Evolutionary conservation across 2,113 vertebrate genomes (phyloP).

Genomic region (Formicarius rufipectus): DNA sequence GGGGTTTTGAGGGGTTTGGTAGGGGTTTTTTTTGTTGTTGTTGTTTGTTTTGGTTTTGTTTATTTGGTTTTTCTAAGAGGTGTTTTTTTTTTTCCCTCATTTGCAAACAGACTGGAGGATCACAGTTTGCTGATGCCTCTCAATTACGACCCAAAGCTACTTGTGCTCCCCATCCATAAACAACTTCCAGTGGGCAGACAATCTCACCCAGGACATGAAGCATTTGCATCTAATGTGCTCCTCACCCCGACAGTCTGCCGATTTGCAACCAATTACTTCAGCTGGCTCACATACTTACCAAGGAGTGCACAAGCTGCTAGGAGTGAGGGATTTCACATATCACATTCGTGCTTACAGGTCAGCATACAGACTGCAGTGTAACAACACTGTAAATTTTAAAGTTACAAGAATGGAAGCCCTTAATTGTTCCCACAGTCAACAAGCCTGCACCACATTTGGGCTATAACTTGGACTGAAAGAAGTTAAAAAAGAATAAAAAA

Average conservation of each 20-base stretch:
- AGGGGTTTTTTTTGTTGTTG: neutral
- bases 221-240: neutral
- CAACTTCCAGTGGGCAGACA: neutral
- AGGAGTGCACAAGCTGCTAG: neutral
- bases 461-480: neutral
- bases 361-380: neutral
- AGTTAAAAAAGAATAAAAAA: rapidly evolving
- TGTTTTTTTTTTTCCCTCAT: neutral
- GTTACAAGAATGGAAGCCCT: neutral
- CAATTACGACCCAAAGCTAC: neutral
- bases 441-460: neutral
- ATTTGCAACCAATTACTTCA: neutral
- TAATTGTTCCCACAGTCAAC: neutral
- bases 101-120: neutral
- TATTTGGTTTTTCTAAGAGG: neutral
- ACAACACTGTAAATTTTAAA: neutral
- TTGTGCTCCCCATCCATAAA: neutral
- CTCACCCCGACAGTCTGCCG: neutral
- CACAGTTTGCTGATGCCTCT: neutral
- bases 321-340: neutral
- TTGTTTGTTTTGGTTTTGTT: neutral
- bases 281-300: neutral
- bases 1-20: no score
- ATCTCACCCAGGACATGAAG: neutral
- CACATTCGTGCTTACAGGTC: neutral